Percentiles rank a stretch among this genome's conserved stretches.
Conservation (phyloP, 1,140 invertebrate genomes). For the Scaptomyza graminum region DNA sequence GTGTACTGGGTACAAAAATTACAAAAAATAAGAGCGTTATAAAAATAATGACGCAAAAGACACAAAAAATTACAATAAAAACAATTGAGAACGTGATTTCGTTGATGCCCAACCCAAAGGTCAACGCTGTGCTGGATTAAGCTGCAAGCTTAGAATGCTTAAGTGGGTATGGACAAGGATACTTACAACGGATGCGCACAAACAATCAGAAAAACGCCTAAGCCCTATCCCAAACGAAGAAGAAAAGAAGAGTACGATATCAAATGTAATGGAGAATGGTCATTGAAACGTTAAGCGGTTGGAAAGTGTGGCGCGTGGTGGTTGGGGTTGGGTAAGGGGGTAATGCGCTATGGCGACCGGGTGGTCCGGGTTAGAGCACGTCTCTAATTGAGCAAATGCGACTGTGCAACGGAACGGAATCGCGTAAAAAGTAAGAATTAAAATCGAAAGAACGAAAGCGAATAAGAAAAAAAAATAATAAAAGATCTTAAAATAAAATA, state of each 20-base stretch:
- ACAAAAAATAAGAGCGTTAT: constrained; percentile 1
- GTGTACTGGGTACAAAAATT: neutral
- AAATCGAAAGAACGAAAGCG: constrained; percentile 48
- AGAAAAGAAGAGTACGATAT: constrained; percentile 15
- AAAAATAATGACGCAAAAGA: constrained; percentile 17
- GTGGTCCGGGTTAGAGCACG: constrained; percentile 21
- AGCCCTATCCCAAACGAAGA: constrained; percentile 44
- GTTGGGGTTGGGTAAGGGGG: neutral
- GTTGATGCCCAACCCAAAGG: constrained; percentile 30
- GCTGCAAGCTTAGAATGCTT: constrained; percentile 76
- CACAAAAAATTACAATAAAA: constrained; percentile 30
- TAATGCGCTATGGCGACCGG: constrained; percentile 38
- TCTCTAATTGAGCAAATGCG: constrained; percentile 69
- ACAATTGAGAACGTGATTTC: constrained; percentile 48
- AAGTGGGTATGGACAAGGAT: constrained; percentile 66
- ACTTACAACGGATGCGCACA: constrained; percentile 22
- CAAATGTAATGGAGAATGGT: constrained; percentile 38
- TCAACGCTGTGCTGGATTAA: constrained; percentile 74
- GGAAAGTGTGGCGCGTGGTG: no score
- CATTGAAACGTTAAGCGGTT: constrained; percentile 17
- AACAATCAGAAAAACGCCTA: constrained; percentile 57
- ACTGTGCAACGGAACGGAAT: neutral
- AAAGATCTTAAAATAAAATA: constrained; percentile 13
- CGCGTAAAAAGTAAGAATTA: constrained; percentile 75
- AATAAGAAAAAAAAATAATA: constrained; percentile 15